Conservation (phyloP, 2,797 vertebrate species). For the Labroides dimidiatus region DNA sequence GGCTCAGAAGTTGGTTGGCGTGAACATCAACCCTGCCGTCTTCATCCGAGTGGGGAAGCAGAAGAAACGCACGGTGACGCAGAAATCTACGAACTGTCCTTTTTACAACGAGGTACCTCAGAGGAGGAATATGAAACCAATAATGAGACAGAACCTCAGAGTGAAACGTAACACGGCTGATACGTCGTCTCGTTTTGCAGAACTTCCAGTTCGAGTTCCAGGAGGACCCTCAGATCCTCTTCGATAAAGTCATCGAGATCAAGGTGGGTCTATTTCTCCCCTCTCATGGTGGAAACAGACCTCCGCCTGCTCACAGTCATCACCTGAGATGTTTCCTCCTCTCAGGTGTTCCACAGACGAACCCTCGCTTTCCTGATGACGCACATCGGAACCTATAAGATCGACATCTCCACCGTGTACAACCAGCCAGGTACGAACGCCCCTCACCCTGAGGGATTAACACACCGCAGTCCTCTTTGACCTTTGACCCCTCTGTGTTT, state of each 20-base stretch:
- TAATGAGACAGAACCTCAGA: too few species aligned
- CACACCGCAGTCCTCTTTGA: neutral
- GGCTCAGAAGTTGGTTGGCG: conserved; percentile 93
- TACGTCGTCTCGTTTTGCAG: conserved; percentile 69
- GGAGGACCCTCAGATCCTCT: conserved; percentile 86
- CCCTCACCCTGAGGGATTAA: neutral
- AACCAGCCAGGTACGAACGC: conserved; percentile 88
- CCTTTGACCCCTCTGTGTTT: conserved; percentile 15
- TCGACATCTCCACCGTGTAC: conserved; percentile 90
- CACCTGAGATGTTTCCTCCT: conserved; percentile 26
- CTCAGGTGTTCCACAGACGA: conserved; percentile 92
- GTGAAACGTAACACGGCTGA: too few species aligned
- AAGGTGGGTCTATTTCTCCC: conserved; percentile 79
- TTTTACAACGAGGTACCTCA: conserved; percentile 92
- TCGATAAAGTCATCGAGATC: conserved; percentile 94
- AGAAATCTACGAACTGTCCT: conserved; percentile 94
- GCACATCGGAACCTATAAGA: conserved; percentile 93
- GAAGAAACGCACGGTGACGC: conserved; percentile 87
- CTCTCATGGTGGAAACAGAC: conserved; percentile 2
- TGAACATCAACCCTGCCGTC: conserved; percentile 95
- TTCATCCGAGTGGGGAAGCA: conserved; percentile 88
- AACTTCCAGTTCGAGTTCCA: conserved; percentile 96
- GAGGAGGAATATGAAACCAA: neutral
- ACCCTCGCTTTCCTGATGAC: conserved; percentile 89
- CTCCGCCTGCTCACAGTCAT: neutral